Conservation (phyloP, 2,797 vertebrate species). For the Dicrostonyx torquatus region DNA sequence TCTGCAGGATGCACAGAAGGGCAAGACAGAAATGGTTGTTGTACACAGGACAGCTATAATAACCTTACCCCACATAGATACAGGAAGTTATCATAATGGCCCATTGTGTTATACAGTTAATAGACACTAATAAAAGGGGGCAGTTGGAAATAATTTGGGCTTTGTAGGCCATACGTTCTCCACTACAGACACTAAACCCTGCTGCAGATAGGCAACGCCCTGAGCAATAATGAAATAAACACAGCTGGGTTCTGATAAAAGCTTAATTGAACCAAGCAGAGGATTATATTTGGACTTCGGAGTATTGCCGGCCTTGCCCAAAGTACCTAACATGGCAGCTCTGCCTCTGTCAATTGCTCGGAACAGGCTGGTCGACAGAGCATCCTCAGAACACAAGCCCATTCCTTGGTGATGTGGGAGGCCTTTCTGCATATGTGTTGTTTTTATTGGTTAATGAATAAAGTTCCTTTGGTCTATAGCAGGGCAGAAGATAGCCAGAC, state of each 20-base stretch:
- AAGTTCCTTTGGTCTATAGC: too few relatives aligned
- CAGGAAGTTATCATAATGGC: neutral
- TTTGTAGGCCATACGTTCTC: rapidly evolving
- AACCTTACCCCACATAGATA: neutral
- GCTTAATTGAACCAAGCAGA: neutral
- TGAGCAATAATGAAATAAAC: rapidly evolving
- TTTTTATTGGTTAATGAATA: too few relatives aligned
- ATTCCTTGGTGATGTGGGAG: too few relatives aligned
- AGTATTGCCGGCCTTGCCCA: rapidly evolving
- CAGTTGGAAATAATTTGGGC: too few relatives aligned
- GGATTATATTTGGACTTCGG: neutral
- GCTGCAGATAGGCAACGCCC: rapidly evolving
- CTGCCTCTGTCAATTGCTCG: rapidly evolving
- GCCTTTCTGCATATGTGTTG: too few relatives aligned
- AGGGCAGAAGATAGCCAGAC: too few relatives aligned
- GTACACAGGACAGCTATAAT: neutral
- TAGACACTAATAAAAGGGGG: neutral
- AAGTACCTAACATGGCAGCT: rapidly evolving
- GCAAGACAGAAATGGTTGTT: neutral
- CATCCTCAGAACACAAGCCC: rapidly evolving
- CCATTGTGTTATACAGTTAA: neutral
- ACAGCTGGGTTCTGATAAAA: neutral
- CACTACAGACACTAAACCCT: rapidly evolving
- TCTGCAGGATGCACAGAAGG: neutral
- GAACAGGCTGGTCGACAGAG: rapidly evolving